These are phyloP conservation scores for Zygaena filipendulae DNA, from an alignment of 2,888 invertebrate genomes.

Conservation along the genomic window DNA sequence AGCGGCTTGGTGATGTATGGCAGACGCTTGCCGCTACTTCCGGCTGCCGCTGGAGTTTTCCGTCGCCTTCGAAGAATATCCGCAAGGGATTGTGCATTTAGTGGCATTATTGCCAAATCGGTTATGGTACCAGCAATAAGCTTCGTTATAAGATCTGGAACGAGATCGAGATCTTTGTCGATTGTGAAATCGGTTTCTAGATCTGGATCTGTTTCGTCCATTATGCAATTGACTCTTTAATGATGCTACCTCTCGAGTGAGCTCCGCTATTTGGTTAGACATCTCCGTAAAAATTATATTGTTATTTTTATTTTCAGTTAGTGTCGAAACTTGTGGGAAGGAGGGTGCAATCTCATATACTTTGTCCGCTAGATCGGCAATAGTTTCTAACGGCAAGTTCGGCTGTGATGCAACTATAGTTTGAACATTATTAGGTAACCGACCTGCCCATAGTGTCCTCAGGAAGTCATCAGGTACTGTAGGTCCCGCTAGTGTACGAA, in stretches of 20 bases:
- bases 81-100: conserved; percentile 17
- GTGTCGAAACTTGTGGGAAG: too few species aligned
- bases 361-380: conserved; percentile 13
- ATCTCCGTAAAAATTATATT: too few species aligned
- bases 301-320: too few species aligned
- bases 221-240: background rate
- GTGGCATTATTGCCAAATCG: conserved; percentile 11
- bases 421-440: conserved; percentile 12
- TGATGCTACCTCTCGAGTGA: background rate
- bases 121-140: conserved; percentile 14
- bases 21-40: conserved; percentile 21
- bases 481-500: conserved; percentile 13
- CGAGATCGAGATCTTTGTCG: conserved; percentile 1
- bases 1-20: conserved; percentile 15
- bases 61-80: conserved; percentile 14
- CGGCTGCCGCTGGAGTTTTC: conserved; percentile 19
- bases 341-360: background rate
- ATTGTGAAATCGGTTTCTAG: background rate
- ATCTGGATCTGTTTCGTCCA: too few species aligned
- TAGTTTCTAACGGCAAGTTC: conserved; percentile 4
- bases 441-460: conserved; percentile 12
- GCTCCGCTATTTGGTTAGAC: conserved; percentile 5
- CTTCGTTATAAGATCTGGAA: background rate
- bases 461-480: conserved; percentile 13
- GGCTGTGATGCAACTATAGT: conserved; percentile 13